Conservation (phyloP, 1,140 invertebrate species). For the Cecropterus lyciades region DNA sequence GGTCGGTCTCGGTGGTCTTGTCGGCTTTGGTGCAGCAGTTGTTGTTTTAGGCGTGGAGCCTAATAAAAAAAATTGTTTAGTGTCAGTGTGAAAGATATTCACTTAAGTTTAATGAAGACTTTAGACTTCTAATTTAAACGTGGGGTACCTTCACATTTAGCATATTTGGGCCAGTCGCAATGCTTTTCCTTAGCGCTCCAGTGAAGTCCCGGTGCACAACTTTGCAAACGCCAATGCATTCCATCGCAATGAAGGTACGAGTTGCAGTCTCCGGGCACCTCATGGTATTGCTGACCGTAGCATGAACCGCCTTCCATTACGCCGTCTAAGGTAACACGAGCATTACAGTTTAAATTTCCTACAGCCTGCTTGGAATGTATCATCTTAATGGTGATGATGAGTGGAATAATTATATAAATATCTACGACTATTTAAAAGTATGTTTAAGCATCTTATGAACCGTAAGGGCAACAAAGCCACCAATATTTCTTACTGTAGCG, state of each 20-base stretch:
- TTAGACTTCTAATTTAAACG: too few relatives aligned
- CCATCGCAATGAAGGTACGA: slow-evolving; percentile 90
- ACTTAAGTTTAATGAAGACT: too few relatives aligned
- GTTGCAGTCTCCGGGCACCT: slow-evolving; percentile 88
- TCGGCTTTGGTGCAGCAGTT: slow-evolving; percentile 53
- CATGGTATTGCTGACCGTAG: slow-evolving; percentile 86
- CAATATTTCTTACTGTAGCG: too few relatives aligned
- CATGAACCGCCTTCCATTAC: slow-evolving; percentile 80
- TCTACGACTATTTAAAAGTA: too few relatives aligned
- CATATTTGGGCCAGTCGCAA: slow-evolving; percentile 92
- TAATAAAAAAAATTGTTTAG: slow-evolving; percentile 26
- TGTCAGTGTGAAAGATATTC: background rate
- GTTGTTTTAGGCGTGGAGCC: slow-evolving; percentile 51
- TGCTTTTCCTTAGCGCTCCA: slow-evolving; percentile 88
- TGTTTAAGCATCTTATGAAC: too few relatives aligned
- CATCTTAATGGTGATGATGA: too few relatives aligned
- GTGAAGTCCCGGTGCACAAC: slow-evolving; percentile 91
- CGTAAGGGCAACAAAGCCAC: too few relatives aligned
- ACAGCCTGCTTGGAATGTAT: too few relatives aligned
- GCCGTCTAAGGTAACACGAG: slow-evolving; percentile 18
- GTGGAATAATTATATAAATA: too few relatives aligned
- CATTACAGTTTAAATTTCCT: too few relatives aligned
- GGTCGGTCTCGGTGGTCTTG: slow-evolving; percentile 50
- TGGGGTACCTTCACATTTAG: slow-evolving; percentile 85
- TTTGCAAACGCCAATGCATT: slow-evolving; percentile 86